These are phyloP conservation scores for Sphaerophoria rueppellii DNA, from an alignment of 2,888 invertebrate genomes.

Conservation along the genomic window DNA sequence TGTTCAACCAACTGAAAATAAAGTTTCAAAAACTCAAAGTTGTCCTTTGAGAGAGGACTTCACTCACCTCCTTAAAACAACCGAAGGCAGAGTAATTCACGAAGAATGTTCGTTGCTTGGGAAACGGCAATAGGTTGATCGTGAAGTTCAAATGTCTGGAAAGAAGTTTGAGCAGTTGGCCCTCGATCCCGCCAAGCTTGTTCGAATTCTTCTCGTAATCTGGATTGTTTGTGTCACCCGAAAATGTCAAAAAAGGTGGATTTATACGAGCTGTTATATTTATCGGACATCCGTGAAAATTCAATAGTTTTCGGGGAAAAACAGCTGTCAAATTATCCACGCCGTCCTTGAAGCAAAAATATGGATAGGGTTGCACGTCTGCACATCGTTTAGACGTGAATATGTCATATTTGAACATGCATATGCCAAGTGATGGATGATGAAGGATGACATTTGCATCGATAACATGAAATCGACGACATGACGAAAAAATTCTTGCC, in stretches of 20 bases:
- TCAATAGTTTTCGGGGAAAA: slow-evolving; percentile 74
- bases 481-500: slow-evolving; percentile 74
- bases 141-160: slow-evolving; percentile 76
- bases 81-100: slow-evolving; percentile 73
- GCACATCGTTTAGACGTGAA: slow-evolving; percentile 63
- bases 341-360: slow-evolving; percentile 74
- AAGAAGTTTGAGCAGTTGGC: slow-evolving; percentile 76
- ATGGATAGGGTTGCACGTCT: slow-evolving; percentile 57
- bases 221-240: slow-evolving; percentile 15
- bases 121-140: slow-evolving; percentile 74
- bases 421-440: slow-evolving; percentile 42
- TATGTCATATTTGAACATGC: slow-evolving; percentile 71
- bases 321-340: slow-evolving; percentile 62
- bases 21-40: background rate
- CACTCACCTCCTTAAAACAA: slow-evolving; percentile 75
- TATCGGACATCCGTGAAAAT: slow-evolving; percentile 76
- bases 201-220: slow-evolving; percentile 35
- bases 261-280: slow-evolving; percentile 75
- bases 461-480: slow-evolving; percentile 74
- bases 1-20: slow-evolving; percentile 74
- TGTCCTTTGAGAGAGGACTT: too few species aligned
- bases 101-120: slow-evolving; percentile 69
- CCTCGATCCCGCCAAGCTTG: slow-evolving; percentile 78
- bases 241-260: slow-evolving; percentile 76
- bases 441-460: slow-evolving; percentile 77